Evolutionary conservation across 2,888 invertebrate genomes (phyloP), one percentile per base, ranked within the genome.

Genomic region (Pseudococcus viburni): DNA sequence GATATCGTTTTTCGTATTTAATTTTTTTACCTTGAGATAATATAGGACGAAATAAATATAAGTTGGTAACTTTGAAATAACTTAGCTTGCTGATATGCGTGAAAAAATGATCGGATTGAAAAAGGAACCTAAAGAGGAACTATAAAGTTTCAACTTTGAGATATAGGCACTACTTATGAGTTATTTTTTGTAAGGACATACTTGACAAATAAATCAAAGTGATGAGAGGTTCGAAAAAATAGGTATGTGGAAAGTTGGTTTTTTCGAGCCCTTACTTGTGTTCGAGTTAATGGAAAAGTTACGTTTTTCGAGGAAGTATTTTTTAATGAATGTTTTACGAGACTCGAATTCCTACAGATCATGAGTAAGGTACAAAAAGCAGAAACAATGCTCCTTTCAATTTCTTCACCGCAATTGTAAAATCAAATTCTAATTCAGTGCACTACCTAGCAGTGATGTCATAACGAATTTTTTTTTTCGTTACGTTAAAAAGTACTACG

Each of bases 321-420:
- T 42, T 80, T 46, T 42, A 80, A 42, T 80, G 80, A 80, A 80
- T 42, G 42, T 80, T 80, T 80, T 42, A 80, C 42, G 42, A 80
- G 42, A 19, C 42, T 42, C 17, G 19, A 42, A 80, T 80, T 22
- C 42, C 42, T 80, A 42, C 9, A 42, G 42, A n/a, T 19, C 1
- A 33, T 73, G 3, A 3, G 26, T 33, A 73, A 26, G 68, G 11
- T 73, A 17, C 46, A 0, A 26, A 73, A 73, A 11, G 33, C 33
- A 9, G 12, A 33, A 73, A 33, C 9, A 26, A 11, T 73, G 11
- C 68, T 73, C 11, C 68, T 5, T 73, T 73, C 15, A 26, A 5
- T 26, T 73, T 73, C 17, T 51, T 11, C 26, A 33, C 26, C 26
- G 3, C 26, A 33, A 33, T 33, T 33, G 1, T 33, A 33, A 33